Percentiles rank a stretch among this genome's conserved stretches.
Evolutionary conservation across 2,888 invertebrate species (phyloP).

Genomic region (Noctua comes): DNA sequence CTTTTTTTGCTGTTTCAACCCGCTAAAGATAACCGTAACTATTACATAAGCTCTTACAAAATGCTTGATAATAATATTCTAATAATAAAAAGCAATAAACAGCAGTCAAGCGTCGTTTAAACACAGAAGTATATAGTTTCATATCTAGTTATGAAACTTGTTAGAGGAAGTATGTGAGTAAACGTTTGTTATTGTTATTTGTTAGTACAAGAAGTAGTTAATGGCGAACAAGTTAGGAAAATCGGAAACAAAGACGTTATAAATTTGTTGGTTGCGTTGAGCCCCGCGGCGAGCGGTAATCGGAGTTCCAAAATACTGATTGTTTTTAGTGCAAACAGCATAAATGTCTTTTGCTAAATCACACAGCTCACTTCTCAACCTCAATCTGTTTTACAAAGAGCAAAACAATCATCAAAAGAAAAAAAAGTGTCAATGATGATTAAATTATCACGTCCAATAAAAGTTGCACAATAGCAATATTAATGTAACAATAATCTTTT

Average conservation of each 20-base stretch:
- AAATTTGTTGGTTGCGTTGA: slow-evolving; percentile 30
- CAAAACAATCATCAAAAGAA: not conserved
- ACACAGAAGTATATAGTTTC: slow-evolving; percentile 7
- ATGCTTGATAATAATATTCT: not conserved
- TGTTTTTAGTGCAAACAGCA: not conserved
- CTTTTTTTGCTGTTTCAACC: not conserved
- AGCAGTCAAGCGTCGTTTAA: not conserved
- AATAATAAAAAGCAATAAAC: slow-evolving; percentile 32
- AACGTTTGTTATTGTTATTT: slow-evolving; percentile 44
- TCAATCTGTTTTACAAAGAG: not conserved
- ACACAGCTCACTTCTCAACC: too few relatives aligned
- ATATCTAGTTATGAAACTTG: slow-evolving; percentile 42
- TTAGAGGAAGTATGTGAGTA: slow-evolving; percentile 37
- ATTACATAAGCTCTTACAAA: not conserved
- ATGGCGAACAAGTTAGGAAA: slow-evolving; percentile 28
- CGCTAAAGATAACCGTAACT: not conserved
- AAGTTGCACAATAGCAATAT: slow-evolving; percentile 21
- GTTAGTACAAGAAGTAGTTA: slow-evolving; percentile 24
- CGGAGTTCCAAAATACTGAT: not conserved
- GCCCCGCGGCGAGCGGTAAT: not conserved
- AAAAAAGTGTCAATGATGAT: not conserved
- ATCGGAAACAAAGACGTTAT: slow-evolving; percentile 44
- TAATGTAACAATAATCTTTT: slow-evolving; percentile 27
- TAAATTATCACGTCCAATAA: not conserved
- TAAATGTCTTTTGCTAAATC: too few relatives aligned